phyloP scores from a whole-genome alignment of 2,888 invertebrate species.

The Dastarcus helophoroides region DNA sequence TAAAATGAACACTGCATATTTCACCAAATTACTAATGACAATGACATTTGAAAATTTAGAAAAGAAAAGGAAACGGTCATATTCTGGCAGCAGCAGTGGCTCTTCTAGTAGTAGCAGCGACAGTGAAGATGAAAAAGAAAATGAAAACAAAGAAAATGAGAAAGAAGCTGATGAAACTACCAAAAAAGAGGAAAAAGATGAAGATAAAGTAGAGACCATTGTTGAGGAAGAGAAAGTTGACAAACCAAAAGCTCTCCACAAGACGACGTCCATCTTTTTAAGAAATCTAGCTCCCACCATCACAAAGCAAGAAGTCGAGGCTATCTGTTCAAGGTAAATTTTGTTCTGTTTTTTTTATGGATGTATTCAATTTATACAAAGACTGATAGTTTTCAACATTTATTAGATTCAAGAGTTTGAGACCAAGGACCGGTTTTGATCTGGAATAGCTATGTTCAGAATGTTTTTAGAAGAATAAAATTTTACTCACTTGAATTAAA shows the following conservation, averaged over 20 bases:
- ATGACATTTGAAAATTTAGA: slow-evolving; percentile 5
- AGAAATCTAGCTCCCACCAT: slow-evolving; percentile 92
- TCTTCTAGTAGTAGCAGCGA: slow-evolving; percentile 41
- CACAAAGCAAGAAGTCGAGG: slow-evolving; percentile 93
- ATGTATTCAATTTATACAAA: not conserved
- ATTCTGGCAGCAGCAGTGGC: slow-evolving; percentile 42
- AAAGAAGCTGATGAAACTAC: slow-evolving; percentile 29
- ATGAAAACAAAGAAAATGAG: slow-evolving; percentile 24
- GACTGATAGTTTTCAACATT: no score
- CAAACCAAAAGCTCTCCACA: slow-evolving; percentile 69
- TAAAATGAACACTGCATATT: no score
- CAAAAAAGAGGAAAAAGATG: slow-evolving; percentile 37
- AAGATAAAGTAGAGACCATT: slow-evolving; percentile 36
- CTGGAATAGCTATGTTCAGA: no score
- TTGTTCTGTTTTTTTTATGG: slow-evolving; percentile 3
- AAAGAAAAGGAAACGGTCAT: slow-evolving; percentile 30
- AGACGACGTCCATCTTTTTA: slow-evolving; percentile 93
- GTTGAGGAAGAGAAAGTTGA: slow-evolving; percentile 38
- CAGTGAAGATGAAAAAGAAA: slow-evolving; percentile 33
- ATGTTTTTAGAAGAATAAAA: no score
- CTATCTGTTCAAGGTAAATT: slow-evolving; percentile 44
- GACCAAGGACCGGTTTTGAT: not conserved
- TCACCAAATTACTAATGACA: no score
- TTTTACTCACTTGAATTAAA: no score
- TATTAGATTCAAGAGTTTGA: no score